Base-by-base conservation (phyloP, 1,140 invertebrate species). In the Leguminivora glycinivorella region DNA sequence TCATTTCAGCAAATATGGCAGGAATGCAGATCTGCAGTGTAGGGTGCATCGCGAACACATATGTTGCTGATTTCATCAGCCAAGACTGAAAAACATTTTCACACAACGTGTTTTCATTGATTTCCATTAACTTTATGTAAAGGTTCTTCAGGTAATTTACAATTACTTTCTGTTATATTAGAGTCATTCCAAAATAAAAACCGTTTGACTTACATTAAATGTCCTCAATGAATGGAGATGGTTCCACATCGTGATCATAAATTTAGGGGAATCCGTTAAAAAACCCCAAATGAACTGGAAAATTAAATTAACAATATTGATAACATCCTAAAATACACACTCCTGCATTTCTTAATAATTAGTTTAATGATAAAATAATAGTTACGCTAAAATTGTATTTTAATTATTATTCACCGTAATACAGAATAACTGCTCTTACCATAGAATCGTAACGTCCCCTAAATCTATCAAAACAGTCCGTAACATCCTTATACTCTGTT, bases 231-330 rank as follows among this genome's bases (percentile, higher is more conserved):
- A 26, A 25, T 24, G 25, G 10, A 58, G 22, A 17, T 58, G 6
- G 25, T 58, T 58, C 56, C 56, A 58, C 12, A 58, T 10, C 56
- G 26, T 14, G 9, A 58, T 12, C 56, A 58, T 58, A 4, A 24
- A 58, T 58, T 58, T 58, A 14, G 56, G 56, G n/a, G 56, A 58
- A 4, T 58, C 56, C 0, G 56, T 58, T 26, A 58, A 58, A 26
- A 58, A 26, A 2, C 24, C 25, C 56, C 22, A 58, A 26, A 58
- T 26, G 22, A 58, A 58, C 56, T 58, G 56, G 2, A 58, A 58
- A 14, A 25, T 2, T 12, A n/a, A 58, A 47, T 47, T 17, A 47
- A 19, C 12, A 43, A 2, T n/a, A 43, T 43, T 43, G 12, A 14
- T 43, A 43, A n/a, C 12, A n/a, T n/a, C n/a, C n/a, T 34, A 34